Evolutionary conservation across 2,797 vertebrate genomes (phyloP).

Genomic region (Catostomus latipinnis): DNA sequence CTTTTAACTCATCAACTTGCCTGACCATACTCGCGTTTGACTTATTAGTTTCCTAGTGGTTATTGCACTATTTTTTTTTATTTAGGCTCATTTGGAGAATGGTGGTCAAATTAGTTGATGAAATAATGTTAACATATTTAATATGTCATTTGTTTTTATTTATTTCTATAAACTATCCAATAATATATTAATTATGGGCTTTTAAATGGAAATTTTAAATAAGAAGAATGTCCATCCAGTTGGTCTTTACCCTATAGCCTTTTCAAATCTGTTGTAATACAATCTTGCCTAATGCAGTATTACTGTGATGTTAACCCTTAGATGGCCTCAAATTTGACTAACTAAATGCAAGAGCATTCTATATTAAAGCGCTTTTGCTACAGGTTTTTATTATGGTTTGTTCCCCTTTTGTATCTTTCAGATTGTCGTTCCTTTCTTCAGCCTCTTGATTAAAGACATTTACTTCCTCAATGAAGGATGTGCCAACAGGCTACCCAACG

Average conservation of each 20-base stretch:
- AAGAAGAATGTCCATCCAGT: slow-evolving; percentile 32
- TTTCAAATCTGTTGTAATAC: background rate
- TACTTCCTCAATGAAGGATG: slow-evolving; percentile 97
- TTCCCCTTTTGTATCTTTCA: slow-evolving; percentile 66
- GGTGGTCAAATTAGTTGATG: no score
- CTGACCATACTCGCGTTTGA: no score
- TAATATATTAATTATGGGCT: no score
- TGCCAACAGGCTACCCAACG: slow-evolving; percentile 86
- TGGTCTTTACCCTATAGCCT: slow-evolving; percentile 19
- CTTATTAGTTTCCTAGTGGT: no score
- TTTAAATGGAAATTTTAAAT: no score
- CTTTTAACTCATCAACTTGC: no score
- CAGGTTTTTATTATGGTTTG: no score
- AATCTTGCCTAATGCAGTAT: background rate
- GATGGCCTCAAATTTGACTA: background rate
- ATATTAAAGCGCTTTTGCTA: background rate
- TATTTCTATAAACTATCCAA: no score
- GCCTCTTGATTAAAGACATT: slow-evolving; percentile 94
- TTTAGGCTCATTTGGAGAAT: no score
- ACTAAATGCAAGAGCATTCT: background rate
- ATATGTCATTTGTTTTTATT: no score
- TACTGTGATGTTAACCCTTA: background rate
- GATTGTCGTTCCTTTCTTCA: slow-evolving; percentile 99
- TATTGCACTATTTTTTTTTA: no score
- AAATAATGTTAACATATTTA: no score